Percentiles rank a stretch among this genome's conserved stretches.
Conservation (phyloP, 2,888 invertebrate genomes). For the Drosophila neonasuta region DNA sequence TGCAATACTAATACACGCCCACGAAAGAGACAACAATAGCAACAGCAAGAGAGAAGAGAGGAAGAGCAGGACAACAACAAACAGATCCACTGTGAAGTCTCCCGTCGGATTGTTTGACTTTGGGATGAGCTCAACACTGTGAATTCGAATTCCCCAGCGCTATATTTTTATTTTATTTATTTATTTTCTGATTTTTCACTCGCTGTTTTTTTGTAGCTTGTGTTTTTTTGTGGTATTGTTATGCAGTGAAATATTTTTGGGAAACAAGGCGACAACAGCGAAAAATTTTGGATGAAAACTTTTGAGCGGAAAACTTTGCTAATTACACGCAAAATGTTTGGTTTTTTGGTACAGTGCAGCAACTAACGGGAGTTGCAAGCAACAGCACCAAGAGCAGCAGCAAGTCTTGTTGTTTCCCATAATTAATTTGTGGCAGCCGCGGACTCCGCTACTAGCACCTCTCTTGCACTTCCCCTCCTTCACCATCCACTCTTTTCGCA, state of each 20-base stretch:
- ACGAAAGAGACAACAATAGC: conserved; percentile 20
- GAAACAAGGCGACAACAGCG: conserved; percentile 53
- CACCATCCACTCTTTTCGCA: background rate
- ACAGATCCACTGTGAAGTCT: conserved; percentile 21
- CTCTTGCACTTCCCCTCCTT: background rate
- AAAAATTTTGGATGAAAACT: conserved; percentile 55
- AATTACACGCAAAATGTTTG: conserved; percentile 73
- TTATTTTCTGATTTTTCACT: conserved; percentile 6
- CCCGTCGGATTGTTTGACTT: conserved; percentile 30
- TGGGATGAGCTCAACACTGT: conserved; percentile 17
- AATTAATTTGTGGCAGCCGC: conserved; percentile 59
- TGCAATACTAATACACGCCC: conserved; percentile 29
- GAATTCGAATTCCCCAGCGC: conserved; percentile 25
- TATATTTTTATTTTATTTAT: conserved; percentile 37
- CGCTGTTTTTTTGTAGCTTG: conserved; percentile 1
- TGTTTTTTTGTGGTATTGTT: conserved; percentile 49
- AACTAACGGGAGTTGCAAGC: conserved; percentile 24
- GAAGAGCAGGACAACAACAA: conserved; percentile 1
- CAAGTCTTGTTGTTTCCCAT: conserved; percentile 59
- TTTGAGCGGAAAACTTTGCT: conserved; percentile 73
- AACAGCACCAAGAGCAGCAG: conserved; percentile 27
- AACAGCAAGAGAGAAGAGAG: background rate
- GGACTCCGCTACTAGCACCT: background rate
- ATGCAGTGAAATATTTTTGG: conserved; percentile 61
- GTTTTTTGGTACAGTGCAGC: conserved; percentile 34